Base-by-base conservation (phyloP, 2,888 invertebrate species). In the Sphinx pinastri region DNA sequence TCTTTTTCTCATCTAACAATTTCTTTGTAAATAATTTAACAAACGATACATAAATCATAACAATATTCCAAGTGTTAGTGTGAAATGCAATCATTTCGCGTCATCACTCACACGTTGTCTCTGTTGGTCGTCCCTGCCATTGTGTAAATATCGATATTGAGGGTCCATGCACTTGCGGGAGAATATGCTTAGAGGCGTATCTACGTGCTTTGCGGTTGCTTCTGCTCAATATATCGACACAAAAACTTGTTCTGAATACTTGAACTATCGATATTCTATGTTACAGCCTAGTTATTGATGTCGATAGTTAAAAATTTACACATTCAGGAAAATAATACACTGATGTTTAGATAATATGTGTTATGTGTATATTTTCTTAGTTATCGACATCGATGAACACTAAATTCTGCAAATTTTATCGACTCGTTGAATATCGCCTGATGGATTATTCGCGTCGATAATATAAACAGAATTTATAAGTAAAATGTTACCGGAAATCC, bases 141-240 rank as follows among this genome's bases (percentile, higher is more conserved):
- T 51, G 51, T 87, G 83, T 85, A 84, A 77, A 84, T 85, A 84
- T 69, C 54, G 60, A 69, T 63, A 47, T 14, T 38, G 16, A 52
- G 52, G 54, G 47, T n/a, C 78, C 77, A 76, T 79, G 68, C 72
- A 78, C 68, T 63, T 47, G 16, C 63, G 49, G 52, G 69, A 63
- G 25, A 69, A 47, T 63, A 72, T 73, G 80, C 80, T 83, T 81
- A 75, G 75, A 80, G 75, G 82, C 83, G 74, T 77, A 76, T 81
- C 80, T 83, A 71, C 82, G 82, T 79, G 88, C 87, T 88, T 88
- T 71, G 82, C 85, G 83, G 82, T 81, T 76, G 85, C 83, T 83
- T 86, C 81, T 79, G 75, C 79, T 57, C 57, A 69, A 45, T 47
- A 63, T 63, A 60, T 69, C 54, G 38, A 51, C 59, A 69, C 51